Evolutionary conservation across 2,888 invertebrate genomes (phyloP).

Genomic region (Hydroisotoma schaefferi): DNA sequence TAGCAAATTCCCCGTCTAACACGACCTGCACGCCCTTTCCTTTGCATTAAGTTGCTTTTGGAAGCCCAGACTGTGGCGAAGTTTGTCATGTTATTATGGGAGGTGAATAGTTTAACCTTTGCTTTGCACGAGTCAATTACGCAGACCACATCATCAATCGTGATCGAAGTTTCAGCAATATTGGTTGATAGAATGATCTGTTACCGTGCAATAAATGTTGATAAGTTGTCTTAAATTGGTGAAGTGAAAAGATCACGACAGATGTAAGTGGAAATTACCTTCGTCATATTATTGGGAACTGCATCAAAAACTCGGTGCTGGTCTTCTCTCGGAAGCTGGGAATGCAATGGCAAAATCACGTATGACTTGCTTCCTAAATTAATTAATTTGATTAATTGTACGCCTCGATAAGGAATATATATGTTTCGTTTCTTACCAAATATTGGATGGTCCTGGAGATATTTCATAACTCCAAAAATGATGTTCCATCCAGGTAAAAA

Average conservation of each 20-base stretch:
- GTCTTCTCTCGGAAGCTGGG: slow-evolving; percentile 92
- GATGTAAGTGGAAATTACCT: slow-evolving; percentile 58
- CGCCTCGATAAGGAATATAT: background rate
- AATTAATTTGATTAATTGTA: background rate
- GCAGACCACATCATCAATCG: slow-evolving; percentile 96
- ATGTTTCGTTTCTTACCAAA: slow-evolving; percentile 60
- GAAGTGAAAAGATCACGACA: background rate
- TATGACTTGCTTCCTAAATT: slow-evolving; percentile 61
- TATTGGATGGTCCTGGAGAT: slow-evolving; percentile 68
- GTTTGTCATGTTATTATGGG: slow-evolving; percentile 98
- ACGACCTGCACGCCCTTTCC: slow-evolving; percentile 92
- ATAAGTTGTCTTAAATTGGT: background rate
- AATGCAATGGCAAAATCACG: slow-evolving; percentile 88
- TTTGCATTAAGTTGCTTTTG: slow-evolving; percentile 88
- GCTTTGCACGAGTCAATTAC: slow-evolving; percentile 97
- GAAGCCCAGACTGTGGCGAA: slow-evolving; percentile 88
- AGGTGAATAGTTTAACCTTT: slow-evolving; percentile 95
- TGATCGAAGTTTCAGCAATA: slow-evolving; percentile 97
- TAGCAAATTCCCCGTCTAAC: slow-evolving; percentile 92
- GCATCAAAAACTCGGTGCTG: slow-evolving; percentile 89
- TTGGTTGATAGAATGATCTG: slow-evolving; percentile 94
- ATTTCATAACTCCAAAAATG: slow-evolving; percentile 86
- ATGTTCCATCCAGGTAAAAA: slow-evolving; percentile 98
- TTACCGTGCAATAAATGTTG: slow-evolving; percentile 36
- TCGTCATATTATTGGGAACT: slow-evolving; percentile 77